phyloP scores from a whole-genome alignment of 1,140 invertebrate genomes.

The Ceratosolen solmsi region DNA sequence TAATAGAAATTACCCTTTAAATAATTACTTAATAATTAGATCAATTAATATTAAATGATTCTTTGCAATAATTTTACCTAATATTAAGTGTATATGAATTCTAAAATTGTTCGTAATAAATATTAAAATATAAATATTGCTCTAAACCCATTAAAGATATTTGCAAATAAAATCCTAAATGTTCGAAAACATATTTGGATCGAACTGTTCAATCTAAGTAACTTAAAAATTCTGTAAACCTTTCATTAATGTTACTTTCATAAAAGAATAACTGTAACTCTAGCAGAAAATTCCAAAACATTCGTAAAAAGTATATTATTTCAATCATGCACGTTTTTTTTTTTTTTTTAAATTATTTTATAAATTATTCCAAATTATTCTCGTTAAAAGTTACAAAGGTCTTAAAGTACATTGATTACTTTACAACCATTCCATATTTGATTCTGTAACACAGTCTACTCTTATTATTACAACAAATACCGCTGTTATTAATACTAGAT shows the following conservation, averaged over 20 bases:
- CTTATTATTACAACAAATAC: slow-evolving; percentile 49
- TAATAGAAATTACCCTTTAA: neutral
- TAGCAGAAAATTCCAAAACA: neutral
- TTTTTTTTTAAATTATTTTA: neutral
- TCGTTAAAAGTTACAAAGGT: neutral
- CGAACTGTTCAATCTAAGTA: neutral
- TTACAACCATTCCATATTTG: slow-evolving; percentile 25
- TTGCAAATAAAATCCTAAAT: neutral
- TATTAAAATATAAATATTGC: slow-evolving; percentile 5
- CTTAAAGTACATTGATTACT: slow-evolving; percentile 24
- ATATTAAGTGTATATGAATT: neutral
- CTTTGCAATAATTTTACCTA: neutral
- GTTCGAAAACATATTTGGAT: neutral
- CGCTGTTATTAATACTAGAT: slow-evolving; percentile 50
- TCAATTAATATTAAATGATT: neutral
- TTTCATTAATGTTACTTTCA: neutral
- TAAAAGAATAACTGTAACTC: slow-evolving; percentile 14
- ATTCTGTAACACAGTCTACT: slow-evolving; percentile 42
- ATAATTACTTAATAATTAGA: neutral
- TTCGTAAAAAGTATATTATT: neutral
- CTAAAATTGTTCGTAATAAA: neutral
- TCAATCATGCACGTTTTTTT: neutral
- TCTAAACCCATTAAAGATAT: neutral
- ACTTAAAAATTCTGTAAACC: neutral
- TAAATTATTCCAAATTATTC: neutral